These are phyloP conservation scores for Lepus townsendii DNA, from an alignment of 2,797 vertebrate genomes.

Conservation along the genomic window DNA sequence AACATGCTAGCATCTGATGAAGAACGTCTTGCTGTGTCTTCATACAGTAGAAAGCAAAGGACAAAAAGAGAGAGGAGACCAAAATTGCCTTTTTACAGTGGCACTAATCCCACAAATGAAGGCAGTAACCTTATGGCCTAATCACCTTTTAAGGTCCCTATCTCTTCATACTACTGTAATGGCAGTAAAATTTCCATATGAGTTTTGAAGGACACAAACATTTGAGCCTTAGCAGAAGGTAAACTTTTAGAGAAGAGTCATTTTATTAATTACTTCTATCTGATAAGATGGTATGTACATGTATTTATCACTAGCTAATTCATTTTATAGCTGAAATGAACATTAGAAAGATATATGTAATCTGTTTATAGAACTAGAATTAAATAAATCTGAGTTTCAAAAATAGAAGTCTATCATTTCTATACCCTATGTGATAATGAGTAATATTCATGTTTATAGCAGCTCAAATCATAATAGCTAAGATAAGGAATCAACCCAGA, in stretches of 20 bases:
- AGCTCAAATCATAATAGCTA: no score
- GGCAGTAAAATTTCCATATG: background rate
- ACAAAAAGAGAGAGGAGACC: background rate
- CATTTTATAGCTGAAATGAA: background rate
- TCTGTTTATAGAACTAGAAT: background rate
- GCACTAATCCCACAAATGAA: background rate
- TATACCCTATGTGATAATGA: background rate
- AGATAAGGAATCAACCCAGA: no score
- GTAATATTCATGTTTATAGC: background rate
- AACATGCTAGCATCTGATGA: background rate
- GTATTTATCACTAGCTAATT: background rate
- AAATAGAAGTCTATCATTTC: background rate
- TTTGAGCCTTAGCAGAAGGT: background rate
- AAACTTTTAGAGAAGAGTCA: background rate
- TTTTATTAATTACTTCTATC: conserved; percentile 23
- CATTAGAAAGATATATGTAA: background rate
- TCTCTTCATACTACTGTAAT: background rate
- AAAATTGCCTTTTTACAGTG: background rate
- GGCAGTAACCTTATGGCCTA: background rate
- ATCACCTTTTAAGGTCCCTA: background rate
- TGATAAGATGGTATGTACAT: background rate
- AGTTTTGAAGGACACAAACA: background rate
- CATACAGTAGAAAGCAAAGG: background rate
- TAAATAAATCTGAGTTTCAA: background rate
- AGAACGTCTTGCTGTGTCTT: background rate